Percentiles rank a stretch among this genome's conserved stretches.
These are phyloP conservation scores for Pseudochirops cupreus DNA, from an alignment of 2,797 vertebrate genomes.

Conservation along the genomic window DNA sequence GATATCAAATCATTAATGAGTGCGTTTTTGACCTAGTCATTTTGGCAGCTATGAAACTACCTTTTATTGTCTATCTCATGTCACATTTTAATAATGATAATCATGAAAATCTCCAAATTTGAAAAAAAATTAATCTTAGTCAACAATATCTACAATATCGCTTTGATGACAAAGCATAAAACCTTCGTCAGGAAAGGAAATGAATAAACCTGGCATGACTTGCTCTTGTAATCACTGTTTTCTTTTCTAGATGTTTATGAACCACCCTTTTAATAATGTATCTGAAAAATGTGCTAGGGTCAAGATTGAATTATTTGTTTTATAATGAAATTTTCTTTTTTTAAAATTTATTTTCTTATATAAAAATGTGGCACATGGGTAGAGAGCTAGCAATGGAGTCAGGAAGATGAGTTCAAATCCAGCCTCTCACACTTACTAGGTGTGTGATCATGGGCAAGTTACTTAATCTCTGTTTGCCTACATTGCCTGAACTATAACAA, in stretches of 20 bases:
- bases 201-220: not conserved
- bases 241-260: not conserved
- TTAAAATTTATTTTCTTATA: not conserved
- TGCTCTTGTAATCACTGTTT: not conserved
- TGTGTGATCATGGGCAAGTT: not conserved
- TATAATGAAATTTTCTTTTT: not conserved
- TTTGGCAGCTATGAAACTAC: not conserved
- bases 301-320: not conserved
- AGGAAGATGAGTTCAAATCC: not conserved
- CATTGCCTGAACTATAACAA: not conserved
- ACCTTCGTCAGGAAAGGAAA: not conserved
- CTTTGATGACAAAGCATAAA: not conserved
- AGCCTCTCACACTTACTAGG: not conserved
- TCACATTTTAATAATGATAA: not conserved
- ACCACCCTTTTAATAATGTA: not conserved
- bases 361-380: not conserved
- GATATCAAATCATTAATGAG: not conserved
- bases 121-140: not conserved
- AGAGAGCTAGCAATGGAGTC: not conserved
- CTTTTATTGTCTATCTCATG: not conserved
- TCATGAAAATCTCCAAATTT: not conserved
- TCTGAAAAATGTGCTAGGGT: not conserved
- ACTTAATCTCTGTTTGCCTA: not conserved
- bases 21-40: not conserved
- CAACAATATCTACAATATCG: too few species aligned